Conservation (phyloP, 1,140 invertebrate species). For the Hypsibius dujardini region DNA sequence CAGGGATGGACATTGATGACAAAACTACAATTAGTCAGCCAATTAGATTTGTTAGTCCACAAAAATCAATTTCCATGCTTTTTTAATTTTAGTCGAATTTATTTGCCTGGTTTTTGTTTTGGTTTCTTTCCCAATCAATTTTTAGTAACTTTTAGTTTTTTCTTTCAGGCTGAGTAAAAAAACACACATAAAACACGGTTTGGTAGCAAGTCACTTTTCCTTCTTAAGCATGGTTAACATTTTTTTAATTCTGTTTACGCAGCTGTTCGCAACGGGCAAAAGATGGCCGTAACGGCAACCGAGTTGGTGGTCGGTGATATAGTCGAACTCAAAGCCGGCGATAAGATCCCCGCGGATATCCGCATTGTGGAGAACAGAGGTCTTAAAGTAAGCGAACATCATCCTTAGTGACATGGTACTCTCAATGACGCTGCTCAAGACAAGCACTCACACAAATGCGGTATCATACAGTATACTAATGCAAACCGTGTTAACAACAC, state of each 20-base stretch:
- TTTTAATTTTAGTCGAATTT: neutral
- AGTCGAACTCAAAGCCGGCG: conserved; percentile 7
- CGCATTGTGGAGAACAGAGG: neutral
- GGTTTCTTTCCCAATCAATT: neutral
- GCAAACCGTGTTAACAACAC: no score
- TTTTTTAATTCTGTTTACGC: neutral
- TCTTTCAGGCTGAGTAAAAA: no score
- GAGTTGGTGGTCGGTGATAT: conserved; percentile 13
- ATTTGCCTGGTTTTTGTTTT: neutral
- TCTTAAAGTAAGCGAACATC: conserved; percentile 2
- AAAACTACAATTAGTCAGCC: no score
- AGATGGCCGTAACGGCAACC: neutral
- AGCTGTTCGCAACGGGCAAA: neutral
- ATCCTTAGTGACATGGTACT: neutral
- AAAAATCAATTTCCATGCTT: neutral
- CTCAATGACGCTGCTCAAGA: neutral
- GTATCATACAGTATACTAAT: no score
- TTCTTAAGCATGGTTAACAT: neutral
- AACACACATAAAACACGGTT: no score
- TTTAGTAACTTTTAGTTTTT: neutral
- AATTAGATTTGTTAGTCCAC: neutral
- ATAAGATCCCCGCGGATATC: conserved; percentile 13
- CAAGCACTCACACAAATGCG: neutral
- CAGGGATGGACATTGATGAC: no score
- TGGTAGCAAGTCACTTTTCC: neutral